Percentiles rank a stretch among this genome's conserved stretches.
Evolutionary conservation across 2,888 invertebrate genomes (phyloP).

Genomic region (Cephus pulcher): DNA sequence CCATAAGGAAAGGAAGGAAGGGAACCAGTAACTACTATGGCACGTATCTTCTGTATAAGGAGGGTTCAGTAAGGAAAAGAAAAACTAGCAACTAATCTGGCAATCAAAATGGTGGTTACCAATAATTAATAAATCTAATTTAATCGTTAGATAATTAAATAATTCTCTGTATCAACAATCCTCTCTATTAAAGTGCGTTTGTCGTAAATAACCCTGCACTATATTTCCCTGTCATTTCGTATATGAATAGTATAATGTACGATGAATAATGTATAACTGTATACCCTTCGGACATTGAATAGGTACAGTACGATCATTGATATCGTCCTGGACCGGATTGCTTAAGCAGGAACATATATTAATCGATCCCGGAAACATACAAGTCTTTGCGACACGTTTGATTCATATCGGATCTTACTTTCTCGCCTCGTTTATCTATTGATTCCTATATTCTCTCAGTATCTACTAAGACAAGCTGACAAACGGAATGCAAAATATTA

Average conservation of each 20-base stretch:
- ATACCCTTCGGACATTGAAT: not conserved
- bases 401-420: not conserved
- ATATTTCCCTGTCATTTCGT: not conserved
- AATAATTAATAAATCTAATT: no score
- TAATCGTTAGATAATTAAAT: no score
- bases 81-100: no score
- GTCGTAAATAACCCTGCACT: not conserved
- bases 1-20: not conserved
- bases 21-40: not conserved
- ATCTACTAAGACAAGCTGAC: not conserved
- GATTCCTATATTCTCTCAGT: not conserved
- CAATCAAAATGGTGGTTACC: no score
- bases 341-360: not conserved
- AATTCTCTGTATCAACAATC: no score
- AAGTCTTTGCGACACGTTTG: not conserved
- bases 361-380: not conserved
- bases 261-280: not conserved
- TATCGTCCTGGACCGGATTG: not conserved
- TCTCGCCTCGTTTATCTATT: not conserved
- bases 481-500: not conserved
- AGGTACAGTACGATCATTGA: not conserved
- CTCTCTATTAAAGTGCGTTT: no score
- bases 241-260: not conserved
- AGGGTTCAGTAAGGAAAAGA: no score
- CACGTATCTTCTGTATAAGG: no score